Percentiles rank a stretch among this genome's conserved stretches.
Evolutionary conservation across 2,888 invertebrate genomes (phyloP).

Genomic region (Mylabris sibirica): DNA sequence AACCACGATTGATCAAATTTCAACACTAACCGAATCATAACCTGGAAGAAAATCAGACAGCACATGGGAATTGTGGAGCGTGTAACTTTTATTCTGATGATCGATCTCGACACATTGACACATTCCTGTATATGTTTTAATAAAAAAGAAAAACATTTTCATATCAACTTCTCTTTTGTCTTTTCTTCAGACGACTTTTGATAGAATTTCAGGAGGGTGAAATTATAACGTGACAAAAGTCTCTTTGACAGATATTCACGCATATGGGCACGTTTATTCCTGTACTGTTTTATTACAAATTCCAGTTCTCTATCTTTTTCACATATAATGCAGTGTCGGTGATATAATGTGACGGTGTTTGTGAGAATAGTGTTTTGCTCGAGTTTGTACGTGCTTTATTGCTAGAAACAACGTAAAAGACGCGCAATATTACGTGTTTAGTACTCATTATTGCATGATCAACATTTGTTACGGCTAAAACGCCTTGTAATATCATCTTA

Average conservation of each 20-base stretch:
- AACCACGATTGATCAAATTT: conserved; percentile 24
- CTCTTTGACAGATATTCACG: neutral
- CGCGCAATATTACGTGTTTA: conserved; percentile 18
- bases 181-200: neutral
- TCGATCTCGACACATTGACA: no score
- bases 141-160: neutral
- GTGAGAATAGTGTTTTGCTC: conserved; percentile 18
- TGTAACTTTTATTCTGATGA: no score
- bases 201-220: neutral
- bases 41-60: no score
- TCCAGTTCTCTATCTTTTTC: neutral
- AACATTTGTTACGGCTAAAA: conserved; percentile 23
- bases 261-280: neutral
- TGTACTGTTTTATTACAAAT: neutral
- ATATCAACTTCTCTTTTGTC: neutral
- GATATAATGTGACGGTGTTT: conserved; percentile 13
- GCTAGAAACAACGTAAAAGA: conserved; percentile 23
- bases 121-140: no score
- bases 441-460: conserved; percentile 21
- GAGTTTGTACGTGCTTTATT: conserved; percentile 28
- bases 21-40: no score
- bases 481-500: neutral
- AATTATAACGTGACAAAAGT: neutral
- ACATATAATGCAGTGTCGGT: neutral
- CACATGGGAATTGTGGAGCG: no score